Evolutionary conservation across 2,113 vertebrate genomes (phyloP).

Genomic region (Malurus alboscapulatus): DNA sequence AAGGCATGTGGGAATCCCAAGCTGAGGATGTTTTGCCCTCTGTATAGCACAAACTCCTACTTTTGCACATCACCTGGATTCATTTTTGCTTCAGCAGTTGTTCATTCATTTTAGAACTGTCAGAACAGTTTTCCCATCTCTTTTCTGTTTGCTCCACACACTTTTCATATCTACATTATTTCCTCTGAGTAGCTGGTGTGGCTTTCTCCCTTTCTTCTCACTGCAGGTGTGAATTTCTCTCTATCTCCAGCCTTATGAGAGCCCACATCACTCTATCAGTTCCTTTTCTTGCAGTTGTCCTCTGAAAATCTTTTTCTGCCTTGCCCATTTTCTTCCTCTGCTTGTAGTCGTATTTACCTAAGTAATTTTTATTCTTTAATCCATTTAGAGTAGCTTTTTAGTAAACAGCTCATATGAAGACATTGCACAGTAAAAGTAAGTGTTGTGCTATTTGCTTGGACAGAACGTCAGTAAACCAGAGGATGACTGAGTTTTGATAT

Average conservation of each 20-base stretch:
- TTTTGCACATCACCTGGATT: neutral
- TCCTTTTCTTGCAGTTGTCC: neutral
- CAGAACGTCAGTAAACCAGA: conserved; percentile 1
- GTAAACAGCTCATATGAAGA: conserved; percentile 1
- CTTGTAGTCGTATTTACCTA: neutral
- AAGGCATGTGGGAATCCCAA: neutral
- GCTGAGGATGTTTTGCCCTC: neutral
- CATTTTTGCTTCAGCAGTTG: neutral
- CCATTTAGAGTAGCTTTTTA: conserved; percentile 2
- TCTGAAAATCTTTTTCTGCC: neutral
- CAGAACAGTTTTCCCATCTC: neutral
- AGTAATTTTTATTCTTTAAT: conserved; percentile 43
- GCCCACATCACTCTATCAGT: neutral
- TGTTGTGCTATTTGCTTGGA: neutral
- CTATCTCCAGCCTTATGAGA: neutral
- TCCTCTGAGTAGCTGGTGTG: neutral
- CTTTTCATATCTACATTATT: neutral
- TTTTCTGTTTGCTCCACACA: neutral
- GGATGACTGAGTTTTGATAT: neutral
- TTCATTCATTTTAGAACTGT: neutral
- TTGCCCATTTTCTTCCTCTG: neutral
- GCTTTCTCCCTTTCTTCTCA: neutral
- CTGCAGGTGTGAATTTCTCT: neutral
- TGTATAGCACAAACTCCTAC: fast-evolving
- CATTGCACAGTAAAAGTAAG: neutral